Evolutionary conservation across 2,113 vertebrate species (phyloP).

Genomic region (Bubo scandiacus): DNA sequence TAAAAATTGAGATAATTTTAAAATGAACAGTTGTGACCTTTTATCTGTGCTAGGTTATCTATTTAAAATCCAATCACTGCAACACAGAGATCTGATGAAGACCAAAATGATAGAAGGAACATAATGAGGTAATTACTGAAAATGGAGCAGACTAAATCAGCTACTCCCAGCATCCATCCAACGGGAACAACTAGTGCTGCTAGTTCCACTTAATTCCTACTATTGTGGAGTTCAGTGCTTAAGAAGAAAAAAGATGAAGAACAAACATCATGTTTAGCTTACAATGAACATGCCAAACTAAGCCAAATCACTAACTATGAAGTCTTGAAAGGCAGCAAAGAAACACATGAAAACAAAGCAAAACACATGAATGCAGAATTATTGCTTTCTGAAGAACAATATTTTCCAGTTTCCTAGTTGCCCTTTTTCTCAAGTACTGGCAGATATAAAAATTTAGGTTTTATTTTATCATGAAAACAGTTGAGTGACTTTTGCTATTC

Average conservation of each 20-base stretch:
- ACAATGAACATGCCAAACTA: neutral
- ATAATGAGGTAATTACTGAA: neutral
- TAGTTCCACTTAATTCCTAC: neutral
- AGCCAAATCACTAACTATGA: neutral
- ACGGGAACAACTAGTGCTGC: neutral
- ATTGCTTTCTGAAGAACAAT: neutral
- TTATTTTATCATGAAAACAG: neutral
- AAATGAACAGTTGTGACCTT: neutral
- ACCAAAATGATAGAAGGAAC: neutral
- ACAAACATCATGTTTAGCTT: neutral
- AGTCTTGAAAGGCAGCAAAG: neutral
- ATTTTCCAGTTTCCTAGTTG: neutral
- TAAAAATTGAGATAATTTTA: neutral
- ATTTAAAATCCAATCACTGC: neutral
- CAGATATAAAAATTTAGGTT: neutral
- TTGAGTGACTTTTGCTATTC: neutral
- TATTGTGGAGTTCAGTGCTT: neutral
- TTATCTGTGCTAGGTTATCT: neutral
- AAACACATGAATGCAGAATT: neutral
- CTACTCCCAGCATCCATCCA: neutral
- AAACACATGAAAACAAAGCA: neutral
- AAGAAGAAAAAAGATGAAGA: neutral
- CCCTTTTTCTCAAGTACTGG: neutral
- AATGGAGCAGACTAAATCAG: neutral
- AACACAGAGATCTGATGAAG: neutral